These are phyloP conservation scores for Nasonovia ribisnigri DNA, from an alignment of 2,888 invertebrate species.

Conservation along the genomic window DNA sequence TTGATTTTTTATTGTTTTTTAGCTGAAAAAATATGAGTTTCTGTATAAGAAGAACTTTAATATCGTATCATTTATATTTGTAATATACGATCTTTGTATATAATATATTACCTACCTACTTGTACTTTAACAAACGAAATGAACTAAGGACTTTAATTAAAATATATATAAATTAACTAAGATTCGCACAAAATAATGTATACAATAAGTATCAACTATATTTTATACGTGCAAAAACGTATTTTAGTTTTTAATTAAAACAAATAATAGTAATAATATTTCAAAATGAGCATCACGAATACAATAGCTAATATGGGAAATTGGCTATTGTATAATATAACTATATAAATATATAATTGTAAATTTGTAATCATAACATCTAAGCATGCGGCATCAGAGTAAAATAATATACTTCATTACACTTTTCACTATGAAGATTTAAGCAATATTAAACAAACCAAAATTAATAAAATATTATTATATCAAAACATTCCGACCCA, in stretches of 20 bases:
- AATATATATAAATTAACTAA: slow-evolving; percentile 3
- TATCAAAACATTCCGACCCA: background rate
- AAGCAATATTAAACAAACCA: background rate
- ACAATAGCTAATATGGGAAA: too few relatives aligned
- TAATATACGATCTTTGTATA: background rate
- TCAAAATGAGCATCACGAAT: background rate
- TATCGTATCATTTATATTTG: background rate
- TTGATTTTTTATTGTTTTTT: slow-evolving; percentile 21
- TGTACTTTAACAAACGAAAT: background rate
- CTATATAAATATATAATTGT: too few relatives aligned
- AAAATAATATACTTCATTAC: background rate
- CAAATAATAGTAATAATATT: background rate
- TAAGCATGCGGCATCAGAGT: background rate
- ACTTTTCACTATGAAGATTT: background rate
- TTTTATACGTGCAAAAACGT: background rate
- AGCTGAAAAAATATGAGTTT: background rate
- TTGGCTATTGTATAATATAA: background rate
- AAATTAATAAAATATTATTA: background rate
- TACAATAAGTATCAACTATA: background rate
- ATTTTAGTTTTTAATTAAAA: background rate
- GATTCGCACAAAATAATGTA: background rate
- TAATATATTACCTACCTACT: background rate
- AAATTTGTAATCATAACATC: background rate
- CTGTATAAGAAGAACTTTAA: background rate
- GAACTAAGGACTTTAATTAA: background rate